phyloP scores from a whole-genome alignment of 2,888 invertebrate genomes.

The Chrysomela aeneicollis region DNA sequence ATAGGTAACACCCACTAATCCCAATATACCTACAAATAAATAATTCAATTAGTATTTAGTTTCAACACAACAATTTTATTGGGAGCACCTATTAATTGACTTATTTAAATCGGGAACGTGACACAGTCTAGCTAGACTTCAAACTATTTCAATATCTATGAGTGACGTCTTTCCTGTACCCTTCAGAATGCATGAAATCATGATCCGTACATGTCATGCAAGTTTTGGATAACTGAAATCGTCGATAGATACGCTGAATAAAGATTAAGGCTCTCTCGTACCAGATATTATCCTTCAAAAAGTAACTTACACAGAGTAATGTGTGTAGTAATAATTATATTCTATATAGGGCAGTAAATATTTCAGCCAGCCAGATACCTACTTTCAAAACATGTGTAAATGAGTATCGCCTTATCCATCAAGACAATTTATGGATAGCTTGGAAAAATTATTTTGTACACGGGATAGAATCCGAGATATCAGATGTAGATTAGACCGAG shows the following conservation, averaged over 20 bases:
- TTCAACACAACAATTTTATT: too few species aligned
- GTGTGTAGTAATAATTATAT: conserved; percentile 37
- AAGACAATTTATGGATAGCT: conserved; percentile 13
- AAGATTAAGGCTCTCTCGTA: background rate
- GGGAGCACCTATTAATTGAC: too few species aligned
- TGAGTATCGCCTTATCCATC: conserved; percentile 21
- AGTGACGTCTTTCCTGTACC: too few species aligned
- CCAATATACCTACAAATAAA: too few species aligned
- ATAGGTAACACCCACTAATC: too few species aligned
- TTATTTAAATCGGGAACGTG: too few species aligned
- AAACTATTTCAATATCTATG: too few species aligned
- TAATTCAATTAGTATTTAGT: too few species aligned
- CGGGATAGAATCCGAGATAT: background rate
- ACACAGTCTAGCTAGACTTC: too few species aligned
- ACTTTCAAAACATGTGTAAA: conserved; percentile 37
- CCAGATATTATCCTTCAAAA: background rate
- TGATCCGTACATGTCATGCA: too few species aligned
- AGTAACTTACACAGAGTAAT: conserved; percentile 28
- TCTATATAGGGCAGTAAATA: conserved; percentile 40
- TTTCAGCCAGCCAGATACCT: conserved; percentile 33
- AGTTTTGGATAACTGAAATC: too few species aligned
- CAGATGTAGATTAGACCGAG: background rate
- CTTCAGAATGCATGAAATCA: too few species aligned
- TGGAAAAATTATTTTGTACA: conserved; percentile 1
- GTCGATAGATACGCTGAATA: background rate